Base-by-base conservation (phyloP, 2,113 vertebrate species). In the Riparia riparia region DNA sequence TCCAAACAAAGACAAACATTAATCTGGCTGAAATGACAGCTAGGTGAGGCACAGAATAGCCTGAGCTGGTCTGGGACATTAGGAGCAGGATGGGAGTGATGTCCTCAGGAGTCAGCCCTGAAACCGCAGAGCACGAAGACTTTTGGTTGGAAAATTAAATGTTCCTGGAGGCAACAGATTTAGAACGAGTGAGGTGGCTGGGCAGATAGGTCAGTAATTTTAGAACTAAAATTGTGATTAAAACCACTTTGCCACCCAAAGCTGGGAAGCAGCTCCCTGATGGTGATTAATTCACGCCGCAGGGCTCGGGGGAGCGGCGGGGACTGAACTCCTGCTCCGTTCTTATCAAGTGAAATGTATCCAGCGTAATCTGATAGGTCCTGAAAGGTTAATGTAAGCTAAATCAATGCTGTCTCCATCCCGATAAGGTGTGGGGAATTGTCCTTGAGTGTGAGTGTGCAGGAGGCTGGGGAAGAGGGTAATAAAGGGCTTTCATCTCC, bases 381-480 rank as follows among this genome's bases (percentile, higher is more conserved):
- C 79, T 92, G 76, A 96, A 96, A 97, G 97, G 95, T 97, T 97
- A 97, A 97, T 97, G 90, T 91, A 92, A 95, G 86, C 94, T 93
- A 95, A 97, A 97, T 97, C 95, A 97, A 90, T 90, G 90, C 95
- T 89, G 92, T 58, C 94, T 90, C 85, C 86, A 42, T 88, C 91
- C 73, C 39, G 82, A 97, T 71, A 90, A 91, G 71, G 90, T 37
- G 41, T 51, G 93, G 93, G 83, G 93, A 96, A 96, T 96, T 95
- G 95, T 95, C 95, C 96, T 97, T 97, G 96, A 92, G 87, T 72
- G 56, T 7, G 68, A 89, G 71, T 17, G 79, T 53, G 90, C 93
- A n/a, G 63, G 72, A 93, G 82, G 37, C 93, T 81, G 92, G 63
- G 81, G 80, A 92, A 53, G 90, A 95, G 72, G 64, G 82, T 81